Conservation (phyloP, 1,140 invertebrate species). For the Aricia agestis region DNA sequence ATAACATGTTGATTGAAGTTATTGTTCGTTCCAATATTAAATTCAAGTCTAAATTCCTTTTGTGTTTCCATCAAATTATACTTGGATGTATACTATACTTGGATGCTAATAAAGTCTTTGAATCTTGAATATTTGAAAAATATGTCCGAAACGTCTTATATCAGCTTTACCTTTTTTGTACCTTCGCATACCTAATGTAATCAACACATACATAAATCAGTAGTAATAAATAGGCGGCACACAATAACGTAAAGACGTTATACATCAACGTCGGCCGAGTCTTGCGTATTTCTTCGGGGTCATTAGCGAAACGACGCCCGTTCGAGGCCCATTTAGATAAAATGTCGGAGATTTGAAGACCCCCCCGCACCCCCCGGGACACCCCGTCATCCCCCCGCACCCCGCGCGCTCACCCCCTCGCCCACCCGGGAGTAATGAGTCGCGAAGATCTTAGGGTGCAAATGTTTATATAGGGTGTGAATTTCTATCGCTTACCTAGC, state of each 20-base stretch:
- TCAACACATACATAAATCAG: not conserved
- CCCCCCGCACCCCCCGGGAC: conserved; percentile 33
- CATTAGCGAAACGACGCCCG: conserved; percentile 69
- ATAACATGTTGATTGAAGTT: too few species aligned
- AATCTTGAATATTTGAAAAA: too few species aligned
- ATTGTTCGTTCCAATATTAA: too few species aligned
- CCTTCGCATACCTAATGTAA: not conserved
- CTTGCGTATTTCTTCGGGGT: conserved; percentile 67
- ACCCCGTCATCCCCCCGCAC: conserved; percentile 28
- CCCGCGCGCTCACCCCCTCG: conserved; percentile 23
- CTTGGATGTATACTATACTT: too few species aligned
- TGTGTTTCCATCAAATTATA: too few species aligned
- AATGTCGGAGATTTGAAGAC: conserved; percentile 70
- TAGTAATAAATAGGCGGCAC: conserved; percentile 1
- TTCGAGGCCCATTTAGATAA: conserved; percentile 74
- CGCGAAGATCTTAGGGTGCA: conserved; percentile 71
- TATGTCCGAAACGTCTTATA: too few species aligned
- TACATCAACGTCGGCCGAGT: conserved; percentile 53
- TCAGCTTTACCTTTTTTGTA: too few species aligned
- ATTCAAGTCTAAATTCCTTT: too few species aligned
- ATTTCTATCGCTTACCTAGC: conserved; percentile 39
- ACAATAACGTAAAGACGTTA: conserved; percentile 23
- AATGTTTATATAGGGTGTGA: conserved; percentile 72
- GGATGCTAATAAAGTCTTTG: too few species aligned
- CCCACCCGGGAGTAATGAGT: conserved; percentile 60